Conservation (phyloP, 1,140 invertebrate species). For the Acromyrmex charruanus region DNA sequence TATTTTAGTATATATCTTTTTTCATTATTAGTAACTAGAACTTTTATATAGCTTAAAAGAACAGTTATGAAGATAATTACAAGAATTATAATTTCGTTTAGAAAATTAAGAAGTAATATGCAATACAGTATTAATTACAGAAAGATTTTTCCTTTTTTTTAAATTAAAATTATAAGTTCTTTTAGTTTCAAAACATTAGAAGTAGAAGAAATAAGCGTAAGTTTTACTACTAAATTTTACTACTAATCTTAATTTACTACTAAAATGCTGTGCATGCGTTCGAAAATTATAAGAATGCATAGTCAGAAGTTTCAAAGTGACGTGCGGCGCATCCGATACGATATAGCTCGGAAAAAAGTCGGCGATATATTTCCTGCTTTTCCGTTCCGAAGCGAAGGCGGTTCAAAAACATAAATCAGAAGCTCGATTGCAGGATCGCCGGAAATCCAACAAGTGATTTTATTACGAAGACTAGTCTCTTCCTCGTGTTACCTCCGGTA, state of each 20-base stretch:
- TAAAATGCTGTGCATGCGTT: conserved; percentile 33
- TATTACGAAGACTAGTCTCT: conserved; percentile 75
- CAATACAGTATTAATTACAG: neutral
- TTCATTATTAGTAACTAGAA: neutral
- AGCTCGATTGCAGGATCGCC: conserved; percentile 60
- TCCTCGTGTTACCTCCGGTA: conserved; percentile 50
- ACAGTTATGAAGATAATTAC: neutral
- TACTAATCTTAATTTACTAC: conserved; percentile 32
- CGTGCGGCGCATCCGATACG: conserved; percentile 45
- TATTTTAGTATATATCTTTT: neutral
- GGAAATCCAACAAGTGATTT: conserved; percentile 82
- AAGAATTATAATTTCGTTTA: neutral
- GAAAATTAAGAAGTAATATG: conserved; percentile 1
- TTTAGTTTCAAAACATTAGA: neutral
- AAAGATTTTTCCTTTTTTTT: neutral
- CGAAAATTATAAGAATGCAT: conserved; percentile 34
- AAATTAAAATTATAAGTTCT: neutral
- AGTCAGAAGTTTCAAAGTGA: conserved; percentile 48
- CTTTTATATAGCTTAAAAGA: neutral
- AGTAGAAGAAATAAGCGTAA: neutral
- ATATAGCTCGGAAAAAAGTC: conserved; percentile 30
- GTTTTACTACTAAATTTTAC: neutral
- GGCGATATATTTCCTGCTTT: conserved; percentile 50
- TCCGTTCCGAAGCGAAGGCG: conserved; percentile 27
- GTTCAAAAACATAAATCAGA: conserved; percentile 60